Evolutionary conservation across 2,888 invertebrate genomes (phyloP), one percentile per base, ranked within the genome.

Genomic region (Chromoteleia sp.): DNA sequence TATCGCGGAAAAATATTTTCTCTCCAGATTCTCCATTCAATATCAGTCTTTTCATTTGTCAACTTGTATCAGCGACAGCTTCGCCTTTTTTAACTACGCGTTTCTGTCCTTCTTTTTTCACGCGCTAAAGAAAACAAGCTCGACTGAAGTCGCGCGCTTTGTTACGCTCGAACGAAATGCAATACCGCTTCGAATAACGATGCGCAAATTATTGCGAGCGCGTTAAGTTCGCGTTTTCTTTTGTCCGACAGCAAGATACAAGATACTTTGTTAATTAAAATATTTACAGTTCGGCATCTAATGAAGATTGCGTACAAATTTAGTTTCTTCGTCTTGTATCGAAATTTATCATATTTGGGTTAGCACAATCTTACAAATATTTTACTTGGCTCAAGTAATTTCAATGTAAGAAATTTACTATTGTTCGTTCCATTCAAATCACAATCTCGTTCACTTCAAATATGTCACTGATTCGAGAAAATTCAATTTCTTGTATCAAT

Each of bases 11-110:
- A 78, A 65, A 78, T 78, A 71, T 71, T 79, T 75, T 78, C 78
- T 70, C 75, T 50, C 43, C 67, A 54, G 67, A 71, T 71, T 76
- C 70, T 54, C 75, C 67, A 75, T 82, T 73, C 54, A 81, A 77
- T 63, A 81, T 77, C 81, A 73, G 80, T 83, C 70, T 52, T 80
- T 83, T 80, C 79, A 80, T 83, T 80, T 77, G 82, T 76, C 76
- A 81, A 45, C 71, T 29, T 59, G 33, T 65, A 75, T 81, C 75
- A 75, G 58, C 39, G 71, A 70, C 70, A 61, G 75, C 48, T 58
- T 70, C 63, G 50, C 63, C 70, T 70, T 71, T 74, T 74, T 10
- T 17, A 65, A 61, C 29, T 33, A 36, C 29, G 15, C 17, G 17
- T 54, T 63, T 63, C 12, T 30, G 21, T 41, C 6, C 43, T 7